Base-by-base conservation (phyloP, 2,888 invertebrate genomes). In the Pachycephus smyrnensis region DNA sequence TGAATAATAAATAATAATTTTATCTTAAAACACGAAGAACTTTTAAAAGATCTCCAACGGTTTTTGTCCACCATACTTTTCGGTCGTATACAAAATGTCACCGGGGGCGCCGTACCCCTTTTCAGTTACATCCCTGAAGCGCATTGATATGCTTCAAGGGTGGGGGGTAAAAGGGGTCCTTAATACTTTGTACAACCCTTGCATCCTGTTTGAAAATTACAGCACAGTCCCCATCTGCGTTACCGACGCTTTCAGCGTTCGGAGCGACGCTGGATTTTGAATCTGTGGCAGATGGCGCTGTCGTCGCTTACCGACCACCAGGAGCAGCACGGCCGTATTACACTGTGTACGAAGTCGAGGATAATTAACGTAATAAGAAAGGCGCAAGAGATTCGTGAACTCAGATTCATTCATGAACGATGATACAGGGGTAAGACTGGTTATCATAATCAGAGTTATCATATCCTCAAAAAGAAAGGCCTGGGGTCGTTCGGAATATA, bases 281-380 rank as follows among this genome's bases (percentile, higher is more conserved):
- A 75, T 79, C 80, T 80, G 84, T 82, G 84, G 80, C 83, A 90
- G 90, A 89, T 89, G 89, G 85, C 89, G 80, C 81, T 80, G 84
- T 81, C 81, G 75, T 82, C 86, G 81, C 82, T 84, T 88, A 86
- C 81, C 86, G 80, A 87, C 85, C 80, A 82, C 77, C 55, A 55
- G 37, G 23, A 55, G 23, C 55, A 23, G 23, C 23, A 55, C 23
- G 55, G 55, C 55, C 55, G 55, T 55, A 9, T 55, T 55, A 55
- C 55, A 23, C 55, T 55, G 23, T 55, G 55, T 23, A 55, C 55
- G 9, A 55, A 55, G 55, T 55, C 55, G 23, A 55, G 55, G 55
- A 55, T 55, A 55, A 55, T 55, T 23, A 15, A 55, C 23, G 55
- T 55, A 55, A 23, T 55, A 23, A 55, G 23, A 9, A 23, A 55